phyloP scores from a whole-genome alignment of 2,888 invertebrate genomes.

The Oxyteleia sp. region DNA sequence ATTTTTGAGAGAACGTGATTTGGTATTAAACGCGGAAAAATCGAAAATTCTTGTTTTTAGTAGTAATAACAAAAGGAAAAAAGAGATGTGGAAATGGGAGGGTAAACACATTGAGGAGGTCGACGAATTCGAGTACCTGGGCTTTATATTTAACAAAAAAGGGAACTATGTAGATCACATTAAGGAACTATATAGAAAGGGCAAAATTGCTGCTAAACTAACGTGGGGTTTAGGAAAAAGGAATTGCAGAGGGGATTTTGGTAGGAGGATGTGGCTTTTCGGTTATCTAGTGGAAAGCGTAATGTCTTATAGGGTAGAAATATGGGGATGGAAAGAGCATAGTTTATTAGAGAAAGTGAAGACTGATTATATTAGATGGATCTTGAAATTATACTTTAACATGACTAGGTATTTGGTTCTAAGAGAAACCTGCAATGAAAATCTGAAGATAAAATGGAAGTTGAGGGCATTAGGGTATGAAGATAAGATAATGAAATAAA shows the following conservation, averaged over 20 bases:
- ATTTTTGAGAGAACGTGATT: neutral
- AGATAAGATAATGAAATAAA: neutral
- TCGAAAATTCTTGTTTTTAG: conserved; percentile 1
- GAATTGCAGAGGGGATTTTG: neutral
- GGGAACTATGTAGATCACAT: neutral
- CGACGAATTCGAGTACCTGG: neutral
- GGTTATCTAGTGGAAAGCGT: neutral
- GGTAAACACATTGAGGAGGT: conserved; percentile 1
- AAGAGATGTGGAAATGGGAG: neutral
- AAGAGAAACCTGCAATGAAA: neutral
- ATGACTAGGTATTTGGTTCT: neutral
- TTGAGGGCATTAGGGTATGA: neutral
- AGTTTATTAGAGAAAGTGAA: conserved; percentile 1
- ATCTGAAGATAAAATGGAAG: neutral
- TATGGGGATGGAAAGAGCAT: conserved; percentile 10
- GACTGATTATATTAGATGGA: neutral
- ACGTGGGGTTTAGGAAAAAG: conserved; percentile 1
- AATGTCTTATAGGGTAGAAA: conserved; percentile 6
- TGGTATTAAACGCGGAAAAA: conserved; percentile 1
- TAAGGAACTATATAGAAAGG: conserved; percentile 4
- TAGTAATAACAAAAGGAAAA: neutral
- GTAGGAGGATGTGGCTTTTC: neutral
- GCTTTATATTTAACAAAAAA: conserved; percentile 1
- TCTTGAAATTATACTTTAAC: conserved; percentile 9
- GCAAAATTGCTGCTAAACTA: conserved; percentile 1